Evolutionary conservation across 2,888 invertebrate genomes (phyloP).

Genomic region (Patella ulyssiponensis): DNA sequence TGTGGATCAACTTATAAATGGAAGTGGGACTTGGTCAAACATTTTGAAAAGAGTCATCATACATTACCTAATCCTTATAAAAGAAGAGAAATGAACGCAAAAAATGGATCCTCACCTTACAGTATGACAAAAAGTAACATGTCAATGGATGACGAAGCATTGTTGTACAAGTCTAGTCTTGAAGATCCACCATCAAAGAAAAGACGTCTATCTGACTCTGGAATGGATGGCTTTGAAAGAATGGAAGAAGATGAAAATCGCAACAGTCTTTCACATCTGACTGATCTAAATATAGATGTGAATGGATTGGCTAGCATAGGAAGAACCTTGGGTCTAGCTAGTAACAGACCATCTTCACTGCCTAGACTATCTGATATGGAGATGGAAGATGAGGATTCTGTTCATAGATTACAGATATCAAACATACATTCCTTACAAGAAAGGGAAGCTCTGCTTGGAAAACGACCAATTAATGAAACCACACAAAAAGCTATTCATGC

Average conservation of each 20-base stretch:
- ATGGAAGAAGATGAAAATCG: conserved; percentile 29
- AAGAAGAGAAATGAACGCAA: conserved; percentile 52
- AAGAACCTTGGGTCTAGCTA: conserved; percentile 27
- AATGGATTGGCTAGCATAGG: conserved; percentile 17
- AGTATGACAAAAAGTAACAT: conserved; percentile 3
- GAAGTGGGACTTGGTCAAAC: conserved; percentile 71
- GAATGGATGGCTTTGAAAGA: conserved; percentile 33
- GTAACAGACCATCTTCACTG: conserved; percentile 42
- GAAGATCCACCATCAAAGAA: conserved; percentile 40
- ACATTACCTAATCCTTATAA: conserved; percentile 69
- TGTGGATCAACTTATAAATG: conserved; percentile 71
- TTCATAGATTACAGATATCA: conserved; percentile 15
- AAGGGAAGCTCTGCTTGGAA: conserved; percentile 18
- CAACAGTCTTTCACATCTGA: conserved; percentile 8
- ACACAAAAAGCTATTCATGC: conserved; percentile 43
- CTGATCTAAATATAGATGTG: conserved; percentile 15
- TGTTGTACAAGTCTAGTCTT: conserved; percentile 21
- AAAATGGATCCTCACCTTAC: conserved; percentile 26
- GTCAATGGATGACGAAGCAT: conserved; percentile 1
- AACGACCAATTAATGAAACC: conserved; percentile 34
- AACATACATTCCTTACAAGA: conserved; percentile 16
- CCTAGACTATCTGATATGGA: conserved; percentile 23
- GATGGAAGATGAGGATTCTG: conserved; percentile 21
- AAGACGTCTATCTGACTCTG: conserved; percentile 50
- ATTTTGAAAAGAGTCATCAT: conserved; percentile 70